Base-by-base conservation (phyloP, 2,797 vertebrate genomes). In the Phataginus tricuspis region DNA sequence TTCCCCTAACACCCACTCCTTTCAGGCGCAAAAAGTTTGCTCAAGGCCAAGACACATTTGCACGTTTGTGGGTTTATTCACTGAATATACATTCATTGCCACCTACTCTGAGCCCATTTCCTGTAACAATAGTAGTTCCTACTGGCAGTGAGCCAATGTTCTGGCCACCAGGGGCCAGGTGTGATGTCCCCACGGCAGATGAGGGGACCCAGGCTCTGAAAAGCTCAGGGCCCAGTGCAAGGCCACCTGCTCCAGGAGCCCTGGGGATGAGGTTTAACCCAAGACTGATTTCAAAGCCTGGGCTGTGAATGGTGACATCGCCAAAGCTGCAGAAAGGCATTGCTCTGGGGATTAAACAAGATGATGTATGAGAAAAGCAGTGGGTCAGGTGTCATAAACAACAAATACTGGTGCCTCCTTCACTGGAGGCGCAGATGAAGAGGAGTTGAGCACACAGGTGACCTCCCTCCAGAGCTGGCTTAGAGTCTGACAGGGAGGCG, bases 131-230 rank as follows among this genome's bases (percentile, higher is more conserved):
- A 16, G 29, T 2, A 11, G 85, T 13, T 19, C 18, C 34, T 1
- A 1, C 31, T 1, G 61, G 59, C 8, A 34, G 23, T 0, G 2
- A 29, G 29, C 25, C 39, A 1, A 1, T 5, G 31, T 13, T 45
- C 25, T 29, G 45, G 27, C 42, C 42, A 45, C n/a, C 14, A 16
- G 25, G 1, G 18, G 34, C 19, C 85, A 63, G n/a, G 13, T 0
- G 0, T 21, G n/a, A 21, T 4, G 3, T 49, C 39, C 74, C 8
- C 2, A 0, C 14, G 0, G 0, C 15, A 37, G 86, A 61, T 2
- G 19, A 39, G n/a, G 31, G 74, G 10, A 64, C 42, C 37, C 12
- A 55, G 21, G 37, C 66, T 78, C 64, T 19, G 11, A 39, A 57
- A 90, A 51, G 74, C 16, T n/a, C 51, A 0, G 7, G 2, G 5